Conservation (phyloP, 2,113 vertebrate genomes). For the Centropus unirufus region DNA sequence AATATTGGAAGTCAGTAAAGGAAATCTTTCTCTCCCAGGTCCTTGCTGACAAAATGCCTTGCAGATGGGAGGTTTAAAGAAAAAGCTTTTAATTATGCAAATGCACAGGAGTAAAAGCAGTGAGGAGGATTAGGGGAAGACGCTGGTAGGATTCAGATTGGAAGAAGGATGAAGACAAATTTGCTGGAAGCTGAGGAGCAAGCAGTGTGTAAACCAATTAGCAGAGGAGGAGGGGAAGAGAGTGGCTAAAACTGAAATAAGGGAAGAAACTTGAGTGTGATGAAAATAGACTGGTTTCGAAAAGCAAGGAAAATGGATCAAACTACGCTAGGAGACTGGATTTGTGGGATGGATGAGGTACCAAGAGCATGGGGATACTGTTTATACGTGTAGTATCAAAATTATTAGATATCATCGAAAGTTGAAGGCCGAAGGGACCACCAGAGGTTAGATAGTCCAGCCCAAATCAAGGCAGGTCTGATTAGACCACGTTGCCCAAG, state of each 20-base stretch:
- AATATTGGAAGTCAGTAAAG: not conserved
- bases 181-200: not conserved
- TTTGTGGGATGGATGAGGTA: not conserved
- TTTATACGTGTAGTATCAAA: not conserved
- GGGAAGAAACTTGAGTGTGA: not conserved
- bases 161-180: not conserved
- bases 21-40: not conserved
- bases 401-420: not conserved
- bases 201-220: not conserved
- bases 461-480: not conserved
- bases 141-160: not conserved
- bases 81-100: not conserved
- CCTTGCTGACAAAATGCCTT: not conserved
- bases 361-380: not conserved
- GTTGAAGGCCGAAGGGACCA: not conserved
- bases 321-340: accelerated
- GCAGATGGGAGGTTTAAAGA: not conserved
- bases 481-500: not conserved
- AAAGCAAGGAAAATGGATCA: not conserved
- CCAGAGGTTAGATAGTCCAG: not conserved
- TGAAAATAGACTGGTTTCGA: not conserved
- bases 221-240: not conserved
- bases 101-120: not conserved
- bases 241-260: not conserved
- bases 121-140: not conserved